Percentiles rank a stretch among this genome's conserved stretches.
Conservation (phyloP, 2,797 vertebrate species). For the Setipinna tenuifilis region DNA sequence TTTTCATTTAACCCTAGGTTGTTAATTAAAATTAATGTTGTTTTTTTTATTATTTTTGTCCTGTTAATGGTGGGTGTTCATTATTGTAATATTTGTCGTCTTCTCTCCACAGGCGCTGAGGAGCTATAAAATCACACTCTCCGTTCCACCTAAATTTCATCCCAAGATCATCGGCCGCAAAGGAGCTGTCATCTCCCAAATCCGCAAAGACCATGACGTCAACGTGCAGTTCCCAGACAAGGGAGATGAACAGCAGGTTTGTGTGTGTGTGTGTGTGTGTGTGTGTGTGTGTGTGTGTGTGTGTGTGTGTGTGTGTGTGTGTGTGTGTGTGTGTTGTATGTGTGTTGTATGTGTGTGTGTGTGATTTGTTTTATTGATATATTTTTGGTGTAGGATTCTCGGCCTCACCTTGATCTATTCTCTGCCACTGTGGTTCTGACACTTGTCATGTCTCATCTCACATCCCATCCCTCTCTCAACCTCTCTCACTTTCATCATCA, state of each 20-base stretch:
- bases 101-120: conserved; percentile 69
- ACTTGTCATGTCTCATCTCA: not conserved
- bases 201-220: conserved; percentile 81
- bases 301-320: not conserved
- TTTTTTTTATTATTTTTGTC: not conserved
- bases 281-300: not conserved
- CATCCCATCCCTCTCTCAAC: not conserved
- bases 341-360: no score
- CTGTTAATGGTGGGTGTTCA: not conserved
- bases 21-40: not conserved
- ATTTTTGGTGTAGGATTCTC: not conserved
- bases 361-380: conserved; percentile 23
- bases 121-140: conserved; percentile 78
- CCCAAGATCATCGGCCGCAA: conserved; percentile 83
- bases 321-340: not conserved
- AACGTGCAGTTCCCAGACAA: conserved; percentile 83
- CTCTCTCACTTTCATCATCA: not conserved
- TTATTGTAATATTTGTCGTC: not conserved
- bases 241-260: conserved; percentile 79
- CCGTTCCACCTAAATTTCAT: conserved; percentile 79
- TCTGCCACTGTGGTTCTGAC: conserved; percentile 13
- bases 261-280: conserved; percentile 22
- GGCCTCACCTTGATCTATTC: not conserved
- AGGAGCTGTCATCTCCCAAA: conserved; percentile 79
- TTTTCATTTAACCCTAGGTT: no score